These are phyloP conservation scores for Ichneumoninae sp. DNA, from an alignment of 2,888 invertebrate species.

Conservation along the genomic window DNA sequence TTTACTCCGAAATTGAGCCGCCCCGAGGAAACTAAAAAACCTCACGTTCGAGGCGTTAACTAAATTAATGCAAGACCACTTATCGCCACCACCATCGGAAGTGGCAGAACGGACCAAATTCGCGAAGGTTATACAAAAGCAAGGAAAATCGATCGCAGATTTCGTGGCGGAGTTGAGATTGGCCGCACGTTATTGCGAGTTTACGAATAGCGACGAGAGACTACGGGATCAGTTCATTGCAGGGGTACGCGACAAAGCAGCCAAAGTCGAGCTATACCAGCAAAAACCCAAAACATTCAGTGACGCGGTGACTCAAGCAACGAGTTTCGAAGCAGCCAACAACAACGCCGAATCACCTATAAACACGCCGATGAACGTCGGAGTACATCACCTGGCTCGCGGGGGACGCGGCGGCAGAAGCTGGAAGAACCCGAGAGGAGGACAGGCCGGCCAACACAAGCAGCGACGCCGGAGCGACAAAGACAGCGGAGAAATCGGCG, in stretches of 20 bases:
- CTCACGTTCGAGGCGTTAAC: neutral
- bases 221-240: slow-evolving; percentile 8
- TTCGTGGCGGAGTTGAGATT: slow-evolving; percentile 15
- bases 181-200: slow-evolving; percentile 8
- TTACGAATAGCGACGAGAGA: neutral
- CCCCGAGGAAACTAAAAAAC: neutral
- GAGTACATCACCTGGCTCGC: slow-evolving; percentile 37
- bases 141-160: slow-evolving; percentile 3
- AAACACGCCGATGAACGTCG: slow-evolving; percentile 11
- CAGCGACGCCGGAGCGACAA: slow-evolving; percentile 25
- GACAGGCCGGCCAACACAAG: neutral
- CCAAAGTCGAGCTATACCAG: slow-evolving; percentile 3
- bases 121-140: neutral
- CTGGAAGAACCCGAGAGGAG: slow-evolving; percentile 29
- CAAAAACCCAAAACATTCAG: neutral
- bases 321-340: slow-evolving; percentile 15
- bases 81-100: slow-evolving; percentile 17
- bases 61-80: neutral
- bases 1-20: neutral
- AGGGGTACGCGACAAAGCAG: neutral
- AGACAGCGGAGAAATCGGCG: slow-evolving; percentile 23
- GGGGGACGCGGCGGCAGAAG: slow-evolving; percentile 34
- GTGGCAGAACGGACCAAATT: slow-evolving; percentile 10
- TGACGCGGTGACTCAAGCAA: neutral
- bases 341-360: slow-evolving; percentile 37